Base-by-base conservation (phyloP, 2,113 vertebrate genomes). In the Laticauda colubrina region DNA sequence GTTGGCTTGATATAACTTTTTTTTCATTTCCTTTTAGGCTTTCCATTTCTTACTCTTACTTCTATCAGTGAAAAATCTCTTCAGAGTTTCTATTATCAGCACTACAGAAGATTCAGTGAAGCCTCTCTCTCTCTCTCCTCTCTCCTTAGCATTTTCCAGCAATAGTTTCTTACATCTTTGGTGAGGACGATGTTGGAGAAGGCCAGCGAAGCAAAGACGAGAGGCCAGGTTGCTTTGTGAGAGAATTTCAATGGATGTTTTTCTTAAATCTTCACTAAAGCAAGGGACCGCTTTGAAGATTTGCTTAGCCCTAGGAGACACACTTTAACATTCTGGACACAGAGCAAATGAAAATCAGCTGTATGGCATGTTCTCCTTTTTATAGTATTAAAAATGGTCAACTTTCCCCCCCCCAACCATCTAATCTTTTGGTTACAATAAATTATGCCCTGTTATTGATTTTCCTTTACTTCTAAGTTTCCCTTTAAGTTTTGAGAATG, bases 401-500 rank as follows among this genome's bases (percentile, higher is more conserved):
- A 20, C 14, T 34, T n/a, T 4, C n/a, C 45, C 26, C 8, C 57
- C 57, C 7, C 75, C 34, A 48, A 5, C 6, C 12, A 24, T 34
- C 85, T 87, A 85, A 10, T n/a, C 14, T 85, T 88, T 87, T 87
- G 85, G 69, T 39, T 93, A 57, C 64, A 88, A 53, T 18, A 75
- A 24, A 75, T 14, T 12, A 55, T 21, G 4, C 12, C 61, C 87
- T 54, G n/a, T 86, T 88, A 59, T 69, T 88, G 53, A 20, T 34
- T 88, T 92, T 92, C 64, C 85, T 69, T 86, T 88, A n/a, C 57
- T 34, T 45, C 43, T 93, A 39, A 51, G 54, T 91, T 88, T 75
- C 34, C 23, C 20, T 34, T 45, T 88, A 56, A 91, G 64, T 57
- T 88, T 64, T 20, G 51, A 45, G 43, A 89, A 88, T 56, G 86